Evolutionary conservation across 2,797 vertebrate species (phyloP).

Genomic region (Artibeus jamaicensis): DNA sequence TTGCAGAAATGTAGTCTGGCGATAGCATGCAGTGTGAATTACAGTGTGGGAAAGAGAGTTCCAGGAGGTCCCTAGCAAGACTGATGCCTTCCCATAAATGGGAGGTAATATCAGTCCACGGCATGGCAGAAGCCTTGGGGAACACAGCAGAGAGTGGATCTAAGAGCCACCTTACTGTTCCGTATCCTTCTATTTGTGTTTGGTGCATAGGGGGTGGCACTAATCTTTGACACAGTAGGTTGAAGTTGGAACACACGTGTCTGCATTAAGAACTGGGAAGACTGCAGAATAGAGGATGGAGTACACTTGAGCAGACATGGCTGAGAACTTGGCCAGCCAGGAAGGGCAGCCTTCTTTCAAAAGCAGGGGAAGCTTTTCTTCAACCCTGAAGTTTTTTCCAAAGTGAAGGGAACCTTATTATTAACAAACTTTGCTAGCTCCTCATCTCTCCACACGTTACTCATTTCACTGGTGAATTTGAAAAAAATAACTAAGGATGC

Average conservation of each 20-base stretch:
- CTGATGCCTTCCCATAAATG: slow-evolving; percentile 42
- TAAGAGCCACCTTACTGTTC: slow-evolving; percentile 36
- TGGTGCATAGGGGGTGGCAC: neutral
- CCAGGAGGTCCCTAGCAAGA: slow-evolving; percentile 47
- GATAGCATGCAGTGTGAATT: slow-evolving; percentile 68
- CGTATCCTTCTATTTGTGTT: slow-evolving; percentile 4
- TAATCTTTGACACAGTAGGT: slow-evolving; percentile 55
- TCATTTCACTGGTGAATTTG: neutral
- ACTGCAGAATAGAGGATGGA: neutral
- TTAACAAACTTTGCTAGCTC: neutral
- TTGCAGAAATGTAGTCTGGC: slow-evolving; percentile 58
- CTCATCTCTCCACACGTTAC: neutral
- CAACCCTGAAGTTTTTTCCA: neutral
- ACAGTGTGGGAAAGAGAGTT: slow-evolving; percentile 62
- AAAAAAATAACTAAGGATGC: neutral
- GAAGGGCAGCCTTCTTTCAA: neutral
- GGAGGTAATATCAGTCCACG: slow-evolving; percentile 55
- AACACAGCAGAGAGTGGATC: slow-evolving; percentile 43
- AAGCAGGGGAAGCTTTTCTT: neutral
- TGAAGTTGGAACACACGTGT: neutral
- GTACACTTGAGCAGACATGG: neutral
- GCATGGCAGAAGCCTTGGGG: slow-evolving; percentile 42
- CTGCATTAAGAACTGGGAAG: neutral
- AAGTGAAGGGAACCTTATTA: neutral
- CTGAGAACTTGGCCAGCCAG: neutral